Percentiles rank a stretch among this genome's conserved stretches.
Conservation (phyloP, 2,888 invertebrate genomes). For the Alloscopus bannaensis region DNA sequence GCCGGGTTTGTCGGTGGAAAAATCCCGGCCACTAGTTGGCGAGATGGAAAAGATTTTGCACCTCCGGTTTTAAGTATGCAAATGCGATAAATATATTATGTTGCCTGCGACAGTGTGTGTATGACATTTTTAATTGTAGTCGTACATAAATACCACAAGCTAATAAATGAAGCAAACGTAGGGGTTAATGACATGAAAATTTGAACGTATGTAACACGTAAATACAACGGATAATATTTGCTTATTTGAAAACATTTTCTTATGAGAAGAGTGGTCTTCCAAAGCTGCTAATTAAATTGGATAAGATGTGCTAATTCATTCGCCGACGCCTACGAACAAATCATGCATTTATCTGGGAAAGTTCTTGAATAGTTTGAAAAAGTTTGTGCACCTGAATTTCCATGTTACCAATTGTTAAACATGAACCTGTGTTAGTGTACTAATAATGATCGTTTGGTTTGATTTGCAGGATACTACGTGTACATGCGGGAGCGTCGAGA, state of each 20-base stretch:
- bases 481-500: constrained; percentile 73
- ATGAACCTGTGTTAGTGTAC: not conserved
- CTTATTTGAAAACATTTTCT: no score
- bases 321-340: no score
- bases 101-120: no score
- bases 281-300: not conserved
- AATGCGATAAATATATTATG: no score
- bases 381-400: not conserved
- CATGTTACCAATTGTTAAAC: not conserved
- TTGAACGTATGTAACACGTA: not conserved
- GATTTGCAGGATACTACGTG: constrained; percentile 72
- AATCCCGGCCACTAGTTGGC: no score
- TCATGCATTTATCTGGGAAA: not conserved
- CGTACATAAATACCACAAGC: no score
- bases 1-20: no score
- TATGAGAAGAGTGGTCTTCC: no score
- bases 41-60: no score
- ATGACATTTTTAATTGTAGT: no score
- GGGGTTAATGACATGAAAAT: constrained; percentile 2
- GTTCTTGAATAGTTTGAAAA: not conserved
- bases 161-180: constrained; percentile 13
- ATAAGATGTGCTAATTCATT: not conserved
- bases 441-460: not conserved
- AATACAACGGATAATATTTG: no score
- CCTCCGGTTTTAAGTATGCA: no score